Percentiles rank a stretch among this genome's conserved stretches.
These are phyloP conservation scores for Hapalemur alaotrensis DNA, from an alignment of 2,797 vertebrate species.

Conservation along the genomic window DNA sequence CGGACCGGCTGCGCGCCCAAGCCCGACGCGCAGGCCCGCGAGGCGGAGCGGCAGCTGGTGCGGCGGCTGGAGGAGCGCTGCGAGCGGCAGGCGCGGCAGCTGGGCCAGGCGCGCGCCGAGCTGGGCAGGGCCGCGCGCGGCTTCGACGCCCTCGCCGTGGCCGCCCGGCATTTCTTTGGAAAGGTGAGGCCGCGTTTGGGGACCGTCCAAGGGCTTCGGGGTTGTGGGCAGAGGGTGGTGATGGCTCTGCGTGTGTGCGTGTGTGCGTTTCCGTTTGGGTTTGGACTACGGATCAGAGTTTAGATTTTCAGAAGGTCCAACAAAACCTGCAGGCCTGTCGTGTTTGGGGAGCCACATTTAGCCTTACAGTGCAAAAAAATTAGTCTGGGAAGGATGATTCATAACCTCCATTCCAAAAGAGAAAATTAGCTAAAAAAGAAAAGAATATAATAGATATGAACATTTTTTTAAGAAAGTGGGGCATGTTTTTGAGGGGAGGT, in stretches of 20 bases:
- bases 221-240: neutral
- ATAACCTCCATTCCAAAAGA: neutral
- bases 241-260: neutral
- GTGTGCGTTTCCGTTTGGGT: no score
- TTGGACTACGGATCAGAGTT: neutral
- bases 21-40: conserved; percentile 82
- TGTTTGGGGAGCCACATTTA: neutral
- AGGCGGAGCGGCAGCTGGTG: conserved; percentile 86
- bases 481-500: accelerated
- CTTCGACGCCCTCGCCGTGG: conserved; percentile 92
- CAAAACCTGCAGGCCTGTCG: accelerated
- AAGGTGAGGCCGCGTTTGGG: conserved; percentile 86
- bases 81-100: conserved; percentile 89
- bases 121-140: conserved; percentile 88
- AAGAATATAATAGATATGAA: neutral
- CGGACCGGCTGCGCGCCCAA: conserved; percentile 84
- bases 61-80: conserved; percentile 91
- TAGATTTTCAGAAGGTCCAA: neutral
- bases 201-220: neutral
- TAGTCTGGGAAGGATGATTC: neutral
- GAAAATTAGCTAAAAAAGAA: neutral
- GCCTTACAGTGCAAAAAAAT: neutral
- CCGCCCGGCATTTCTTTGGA: conserved; percentile 93
- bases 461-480: neutral
- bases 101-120: conserved; percentile 87